These are phyloP conservation scores for Melanostoma mellinum DNA, from an alignment of 2,888 invertebrate species.

Conservation along the genomic window DNA sequence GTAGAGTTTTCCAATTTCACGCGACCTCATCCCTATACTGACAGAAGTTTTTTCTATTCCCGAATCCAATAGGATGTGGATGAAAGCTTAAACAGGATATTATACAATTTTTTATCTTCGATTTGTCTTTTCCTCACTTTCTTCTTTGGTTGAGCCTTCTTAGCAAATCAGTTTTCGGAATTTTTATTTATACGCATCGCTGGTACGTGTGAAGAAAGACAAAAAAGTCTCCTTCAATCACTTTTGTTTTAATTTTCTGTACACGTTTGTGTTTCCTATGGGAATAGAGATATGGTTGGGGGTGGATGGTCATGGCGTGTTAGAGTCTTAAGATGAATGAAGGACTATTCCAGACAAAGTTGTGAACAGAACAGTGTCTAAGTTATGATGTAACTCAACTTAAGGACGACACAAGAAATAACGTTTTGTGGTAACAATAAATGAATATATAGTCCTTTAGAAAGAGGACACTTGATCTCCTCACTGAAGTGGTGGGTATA, in stretches of 20 bases:
- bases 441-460: too few species aligned
- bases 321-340: too few species aligned
- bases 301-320: too few species aligned
- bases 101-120: slow-evolving; percentile 14
- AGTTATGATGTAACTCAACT: too few species aligned
- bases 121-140: slow-evolving; percentile 1
- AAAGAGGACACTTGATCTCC: too few species aligned
- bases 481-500: not conserved
- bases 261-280: slow-evolving; percentile 37
- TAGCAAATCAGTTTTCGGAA: slow-evolving; percentile 44
- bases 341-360: too few species aligned
- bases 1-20: slow-evolving; percentile 30
- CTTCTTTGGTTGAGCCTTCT: not conserved
- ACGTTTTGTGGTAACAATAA: too few species aligned
- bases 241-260: slow-evolving; percentile 53
- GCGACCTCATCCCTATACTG: not conserved
- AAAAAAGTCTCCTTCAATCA: not conserved
- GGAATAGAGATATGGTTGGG: too few species aligned
- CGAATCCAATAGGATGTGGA: slow-evolving; percentile 4
- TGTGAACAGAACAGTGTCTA: too few species aligned
- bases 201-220: slow-evolving; percentile 4
- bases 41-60: too few species aligned
- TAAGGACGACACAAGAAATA: too few species aligned
- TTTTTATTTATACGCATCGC: slow-evolving; percentile 27
- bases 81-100: slow-evolving; percentile 41